Evolutionary conservation across 2,113 vertebrate species (phyloP), one percentile per base, ranked within the genome.

Genomic region (Phocoena phocoena): DNA sequence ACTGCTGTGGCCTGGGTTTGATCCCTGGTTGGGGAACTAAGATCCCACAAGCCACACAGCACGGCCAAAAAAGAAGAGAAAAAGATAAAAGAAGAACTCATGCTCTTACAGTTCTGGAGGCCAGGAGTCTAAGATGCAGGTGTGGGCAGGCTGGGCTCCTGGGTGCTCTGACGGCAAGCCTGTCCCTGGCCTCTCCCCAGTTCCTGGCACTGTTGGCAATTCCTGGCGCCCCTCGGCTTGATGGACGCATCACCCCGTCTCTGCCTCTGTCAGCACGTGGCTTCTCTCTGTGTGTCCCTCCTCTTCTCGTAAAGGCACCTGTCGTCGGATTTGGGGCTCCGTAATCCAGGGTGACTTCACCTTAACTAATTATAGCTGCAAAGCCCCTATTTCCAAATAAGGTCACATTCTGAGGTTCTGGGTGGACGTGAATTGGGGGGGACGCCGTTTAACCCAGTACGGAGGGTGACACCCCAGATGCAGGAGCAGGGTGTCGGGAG

Each of bases 191-290:
- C 71, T 41, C 62, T 58, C 21, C 26, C 26, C 50, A 1, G 50
- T 33, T 31, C 15, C 87, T 3, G 0, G 2, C 13, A 31, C 21
- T 21, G 23, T 20, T 1, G 1, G 47, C 9, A 1, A 31, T 3
- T 31, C 9, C 18, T 1, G 13, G 77, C 3, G 0, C 1, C 53
- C 36, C 60, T 33, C 0, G n/a, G 36, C 36, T 58, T 18, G 33
- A 53, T 3, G 12, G 38, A 36, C 0, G 3, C 13, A 0, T 25
- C 8, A 8, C 38, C 5, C 47, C 9, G 2, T 1, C 36, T 25
- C 67, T 26, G 13, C 31, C 18, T 14, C 17, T 1, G 0, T 50
- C 0, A 10, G 11, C 23, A 31, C 11, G 0, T 20, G n/a, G 41
- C 7, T 6, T 50, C 44, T 7, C 44, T 7, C n/a, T 44, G 8